phyloP scores from a whole-genome alignment of 2,888 invertebrate species.

The Himalopsyche kuldschensis region DNA sequence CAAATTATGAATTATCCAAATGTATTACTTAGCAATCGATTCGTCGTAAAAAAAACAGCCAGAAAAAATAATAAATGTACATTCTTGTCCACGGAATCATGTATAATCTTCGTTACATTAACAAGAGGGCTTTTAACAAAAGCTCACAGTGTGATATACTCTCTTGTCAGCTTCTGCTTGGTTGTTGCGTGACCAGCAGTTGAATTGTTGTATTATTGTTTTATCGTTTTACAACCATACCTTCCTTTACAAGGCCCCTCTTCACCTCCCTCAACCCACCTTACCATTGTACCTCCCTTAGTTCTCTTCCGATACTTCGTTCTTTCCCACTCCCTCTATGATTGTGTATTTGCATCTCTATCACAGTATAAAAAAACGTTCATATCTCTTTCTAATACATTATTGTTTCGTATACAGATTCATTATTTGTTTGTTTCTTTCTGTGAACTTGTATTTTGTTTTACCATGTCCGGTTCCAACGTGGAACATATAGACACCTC shows the following conservation, averaged over 20 bases:
- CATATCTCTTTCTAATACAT: no score
- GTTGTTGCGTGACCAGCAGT: background rate
- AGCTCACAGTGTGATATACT: background rate
- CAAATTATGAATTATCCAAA: no score
- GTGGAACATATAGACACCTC: no score
- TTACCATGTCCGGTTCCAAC: no score
- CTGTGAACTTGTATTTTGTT: no score
- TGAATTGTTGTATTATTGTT: background rate
- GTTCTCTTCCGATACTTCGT: background rate
- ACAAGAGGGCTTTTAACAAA: background rate
- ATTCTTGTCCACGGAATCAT: no score
- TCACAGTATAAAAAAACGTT: background rate
- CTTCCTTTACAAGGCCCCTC: background rate
- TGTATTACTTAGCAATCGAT: no score
- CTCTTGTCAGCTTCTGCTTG: background rate
- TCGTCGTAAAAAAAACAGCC: no score
- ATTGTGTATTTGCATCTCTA: background rate
- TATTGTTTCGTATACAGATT: no score
- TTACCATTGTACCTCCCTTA: background rate
- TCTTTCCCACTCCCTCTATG: background rate
- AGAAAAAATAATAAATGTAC: no score
- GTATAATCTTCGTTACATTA: no score
- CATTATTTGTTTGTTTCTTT: no score
- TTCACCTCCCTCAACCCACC: background rate
- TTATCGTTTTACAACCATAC: background rate